These are phyloP conservation scores for Druceiella hillmani DNA, from an alignment of 2,888 invertebrate species.

Conservation along the genomic window DNA sequence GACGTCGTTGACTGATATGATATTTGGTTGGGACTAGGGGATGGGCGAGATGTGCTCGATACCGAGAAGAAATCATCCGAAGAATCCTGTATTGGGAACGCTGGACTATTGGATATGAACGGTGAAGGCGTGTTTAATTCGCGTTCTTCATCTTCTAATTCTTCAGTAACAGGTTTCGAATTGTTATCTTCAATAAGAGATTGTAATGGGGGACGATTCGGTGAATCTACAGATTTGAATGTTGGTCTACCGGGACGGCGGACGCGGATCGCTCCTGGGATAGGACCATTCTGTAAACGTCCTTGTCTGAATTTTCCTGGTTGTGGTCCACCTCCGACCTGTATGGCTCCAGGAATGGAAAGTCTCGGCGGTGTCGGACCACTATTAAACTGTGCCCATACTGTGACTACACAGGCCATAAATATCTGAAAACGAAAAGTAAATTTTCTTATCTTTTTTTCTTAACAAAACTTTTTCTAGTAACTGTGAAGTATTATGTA, in stretches of 20 bases:
- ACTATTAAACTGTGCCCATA: conserved; percentile 44
- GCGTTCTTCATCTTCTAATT: conserved; percentile 55
- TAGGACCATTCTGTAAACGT: conserved; percentile 33
- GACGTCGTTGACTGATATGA: conserved; percentile 41
- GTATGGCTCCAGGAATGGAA: conserved; percentile 60
- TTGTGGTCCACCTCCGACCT: conserved; percentile 32
- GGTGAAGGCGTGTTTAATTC: conserved; percentile 52
- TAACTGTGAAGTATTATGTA: no score
- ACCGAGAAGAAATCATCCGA: conserved; percentile 43
- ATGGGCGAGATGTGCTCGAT: conserved; percentile 27
- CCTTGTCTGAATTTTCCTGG: conserved; percentile 43
- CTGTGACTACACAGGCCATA: conserved; percentile 49
- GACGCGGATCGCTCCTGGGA: conserved; percentile 34
- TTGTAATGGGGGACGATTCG: conserved; percentile 42
- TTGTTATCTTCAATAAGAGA: conserved; percentile 47
- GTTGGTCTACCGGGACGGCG: conserved; percentile 43
- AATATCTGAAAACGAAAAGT: conserved; percentile 38
- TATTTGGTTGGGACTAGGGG: conserved; percentile 29
- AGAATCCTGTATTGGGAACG: conserved; percentile 40
- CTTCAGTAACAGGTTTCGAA: conserved; percentile 64
- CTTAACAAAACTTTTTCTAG: no score
- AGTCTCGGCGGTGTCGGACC: conserved; percentile 59
- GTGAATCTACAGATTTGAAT: conserved; percentile 43
- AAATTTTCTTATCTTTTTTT: no score
- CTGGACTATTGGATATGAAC: conserved; percentile 33